Evolutionary conservation across 2,113 vertebrate species (phyloP), one percentile per base, ranked within the genome.

Genomic region (Rhabdornis inornatus): DNA sequence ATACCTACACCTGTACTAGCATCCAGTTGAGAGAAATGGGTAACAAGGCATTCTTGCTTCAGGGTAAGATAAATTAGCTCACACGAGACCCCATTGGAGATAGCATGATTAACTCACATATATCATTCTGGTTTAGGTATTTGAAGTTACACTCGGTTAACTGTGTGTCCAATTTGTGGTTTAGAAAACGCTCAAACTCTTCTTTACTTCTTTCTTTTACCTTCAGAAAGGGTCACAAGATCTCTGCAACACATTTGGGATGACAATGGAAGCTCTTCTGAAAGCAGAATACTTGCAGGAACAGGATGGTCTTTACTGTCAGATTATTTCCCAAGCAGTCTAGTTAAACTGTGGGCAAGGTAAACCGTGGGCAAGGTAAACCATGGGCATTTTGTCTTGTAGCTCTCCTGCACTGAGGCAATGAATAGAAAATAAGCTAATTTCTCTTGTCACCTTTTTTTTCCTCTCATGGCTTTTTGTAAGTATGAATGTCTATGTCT

Each of bases 221-320:
- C 30, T 65, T 94, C 40, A 88, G 69, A 63, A 19, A 57, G 69
- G 16, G 21, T 17, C 7, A 56, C 4, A 52, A 66, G 30, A 27
- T 37, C 6, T 15, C 33, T 68, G 37, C 28, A 83, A 30, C 21
- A 23, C 31, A 56, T 83, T 27, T 69, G 31, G 25, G 31, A 72
- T 37, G 55, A 53, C 15, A 13, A 13, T 9, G 63, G n/a, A 80
- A 21, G 12, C 9, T 65, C 5, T 35, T 55, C 37, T 37, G 55
- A 77, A 69, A 69, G n/a, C 25, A 31, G 33, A 64, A 8, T 13
- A 31, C 22, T 85, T 1, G 1, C 15, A 83, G 47, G 28, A 90
- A 12, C 15, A 63, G 9, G 0, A 1, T 1, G 2, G 3, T 53
- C 16, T 37, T 66, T 56, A 31, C 13, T 25, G 12, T 3, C 14